phyloP scores from a whole-genome alignment of 1,140 invertebrate species.

The Orchestia grillus region DNA sequence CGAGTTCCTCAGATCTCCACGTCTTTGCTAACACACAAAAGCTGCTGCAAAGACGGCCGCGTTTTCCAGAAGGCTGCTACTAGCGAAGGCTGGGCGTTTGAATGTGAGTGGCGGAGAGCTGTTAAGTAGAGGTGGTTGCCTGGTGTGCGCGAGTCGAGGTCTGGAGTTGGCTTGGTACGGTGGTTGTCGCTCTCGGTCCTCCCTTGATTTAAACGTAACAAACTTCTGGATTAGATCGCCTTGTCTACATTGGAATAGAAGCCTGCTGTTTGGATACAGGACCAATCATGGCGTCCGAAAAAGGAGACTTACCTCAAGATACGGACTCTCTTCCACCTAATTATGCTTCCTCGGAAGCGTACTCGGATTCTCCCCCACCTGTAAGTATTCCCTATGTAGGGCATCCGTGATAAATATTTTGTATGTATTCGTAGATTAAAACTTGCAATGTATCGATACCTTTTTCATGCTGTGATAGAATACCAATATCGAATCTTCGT shows the following conservation, averaged over 20 bases:
- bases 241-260: not conserved
- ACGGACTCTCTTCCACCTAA: conserved; percentile 36
- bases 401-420: not conserved
- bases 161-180: conserved; percentile 35
- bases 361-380: conserved; percentile 43
- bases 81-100: not conserved
- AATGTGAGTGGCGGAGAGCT: conserved; percentile 4
- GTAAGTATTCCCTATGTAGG: not conserved
- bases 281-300: conserved; percentile 47
- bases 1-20: not conserved
- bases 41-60: not conserved
- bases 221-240: not conserved
- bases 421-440: not conserved
- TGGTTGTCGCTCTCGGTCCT: conserved; percentile 38
- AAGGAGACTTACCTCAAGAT: conserved; percentile 50
- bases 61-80: conserved; percentile 11
- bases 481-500: not conserved
- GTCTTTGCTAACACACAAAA: not conserved
- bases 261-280: not conserved
- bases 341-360: conserved; percentile 29
- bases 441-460: not conserved
- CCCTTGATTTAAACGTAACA: not conserved
- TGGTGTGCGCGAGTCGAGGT: conserved; percentile 45
- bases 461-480: not conserved
- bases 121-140: conserved; percentile 53